A percentile compares a stretch with the other conserved stretches of the same genome.
Evolutionary conservation across 2,113 vertebrate species (phyloP).

Genomic region (Psettodes erumei): DNA sequence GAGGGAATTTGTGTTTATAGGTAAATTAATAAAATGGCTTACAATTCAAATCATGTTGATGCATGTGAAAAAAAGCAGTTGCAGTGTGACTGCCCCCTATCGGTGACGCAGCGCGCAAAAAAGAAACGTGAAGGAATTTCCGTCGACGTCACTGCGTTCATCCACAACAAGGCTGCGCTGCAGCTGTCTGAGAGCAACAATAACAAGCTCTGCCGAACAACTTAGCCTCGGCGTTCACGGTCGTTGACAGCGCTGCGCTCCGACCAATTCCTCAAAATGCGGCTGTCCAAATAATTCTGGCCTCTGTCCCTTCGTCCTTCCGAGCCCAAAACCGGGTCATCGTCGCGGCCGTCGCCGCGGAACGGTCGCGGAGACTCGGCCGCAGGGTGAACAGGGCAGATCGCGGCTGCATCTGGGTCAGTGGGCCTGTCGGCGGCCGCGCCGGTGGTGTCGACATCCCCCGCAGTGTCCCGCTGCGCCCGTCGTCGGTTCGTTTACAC

Average conservation of each 20-base stretch:
- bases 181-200: constrained; percentile 86
- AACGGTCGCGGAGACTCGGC: constrained; percentile 88
- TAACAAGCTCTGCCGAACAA: constrained; percentile 76
- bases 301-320: constrained; percentile 86
- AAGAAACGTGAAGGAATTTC: constrained; percentile 86
- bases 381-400: constrained; percentile 88
- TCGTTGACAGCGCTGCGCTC: constrained; percentile 48
- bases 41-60: no score
- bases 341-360: constrained; percentile 86
- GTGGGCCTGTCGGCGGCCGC: constrained; percentile 85
- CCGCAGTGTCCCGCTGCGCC: constrained; percentile 45
- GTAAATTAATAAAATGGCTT: no score
- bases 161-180: constrained; percentile 85
- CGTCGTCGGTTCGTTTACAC: constrained; percentile 40
- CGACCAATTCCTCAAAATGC: constrained; percentile 80
- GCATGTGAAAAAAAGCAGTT: not conserved
- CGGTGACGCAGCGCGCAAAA: constrained; percentile 65
- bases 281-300: constrained; percentile 84
- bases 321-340: constrained; percentile 86
- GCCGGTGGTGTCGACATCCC: constrained; percentile 43
- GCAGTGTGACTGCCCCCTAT: not conserved
- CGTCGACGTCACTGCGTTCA: constrained; percentile 85
- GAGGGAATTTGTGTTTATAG: no score
- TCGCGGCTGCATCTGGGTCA: constrained; percentile 88
- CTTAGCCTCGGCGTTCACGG: constrained; percentile 12